A percentile compares a stretch with the other conserved stretches of the same genome.
Evolutionary conservation across 2,113 vertebrate genomes (phyloP).

Genomic region (Thalassarche chlororhynchos): DNA sequence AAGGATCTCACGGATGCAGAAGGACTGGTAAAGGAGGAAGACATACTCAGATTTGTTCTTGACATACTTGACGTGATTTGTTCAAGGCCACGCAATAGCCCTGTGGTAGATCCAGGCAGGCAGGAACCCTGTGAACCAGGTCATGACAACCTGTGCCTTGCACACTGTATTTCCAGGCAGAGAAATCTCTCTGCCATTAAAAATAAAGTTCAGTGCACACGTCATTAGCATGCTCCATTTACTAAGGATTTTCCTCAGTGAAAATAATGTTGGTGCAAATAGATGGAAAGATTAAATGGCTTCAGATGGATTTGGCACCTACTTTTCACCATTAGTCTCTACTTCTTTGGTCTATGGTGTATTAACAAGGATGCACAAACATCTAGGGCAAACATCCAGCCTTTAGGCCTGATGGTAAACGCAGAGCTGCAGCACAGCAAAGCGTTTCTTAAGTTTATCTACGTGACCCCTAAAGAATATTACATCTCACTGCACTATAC

Average conservation of each 20-base stretch:
- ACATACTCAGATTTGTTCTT: background rate
- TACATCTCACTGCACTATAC: background rate
- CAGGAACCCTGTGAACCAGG: background rate
- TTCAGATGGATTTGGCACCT: background rate
- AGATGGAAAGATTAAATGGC: background rate
- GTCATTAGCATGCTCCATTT: slow-evolving; percentile 8
- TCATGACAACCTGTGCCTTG: background rate
- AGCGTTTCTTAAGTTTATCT: background rate
- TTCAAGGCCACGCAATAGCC: background rate
- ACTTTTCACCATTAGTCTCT: background rate
- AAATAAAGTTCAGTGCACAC: background rate
- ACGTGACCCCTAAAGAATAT: background rate
- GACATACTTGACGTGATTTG: background rate
- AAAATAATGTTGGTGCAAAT: slow-evolving; percentile 36
- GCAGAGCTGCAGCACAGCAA: background rate
- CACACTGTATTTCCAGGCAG: background rate
- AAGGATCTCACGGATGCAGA: background rate
- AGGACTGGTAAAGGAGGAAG: background rate
- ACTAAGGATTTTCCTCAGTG: slow-evolving; percentile 5
- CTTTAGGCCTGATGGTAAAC: background rate
- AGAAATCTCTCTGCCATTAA: background rate
- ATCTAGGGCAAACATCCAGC: background rate
- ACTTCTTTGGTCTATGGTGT: background rate
- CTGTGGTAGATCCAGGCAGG: background rate
- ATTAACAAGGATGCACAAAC: background rate